These are phyloP conservation scores for Spongilla lacustris DNA, from an alignment of 37 sponge, comb jelly and placozoan species.

Conservation along the genomic window DNA sequence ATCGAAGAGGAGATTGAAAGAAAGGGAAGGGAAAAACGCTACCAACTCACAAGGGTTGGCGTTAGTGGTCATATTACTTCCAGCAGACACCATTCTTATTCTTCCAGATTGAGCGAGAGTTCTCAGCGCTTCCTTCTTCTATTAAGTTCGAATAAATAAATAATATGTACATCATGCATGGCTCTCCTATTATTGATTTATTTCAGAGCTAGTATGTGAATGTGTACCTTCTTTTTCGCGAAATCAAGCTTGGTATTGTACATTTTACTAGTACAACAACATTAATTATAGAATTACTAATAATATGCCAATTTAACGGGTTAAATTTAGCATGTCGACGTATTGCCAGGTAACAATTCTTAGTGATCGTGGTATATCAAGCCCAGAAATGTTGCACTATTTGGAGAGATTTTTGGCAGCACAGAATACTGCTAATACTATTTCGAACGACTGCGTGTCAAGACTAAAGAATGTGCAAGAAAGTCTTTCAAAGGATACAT, in stretches of 20 bases:
- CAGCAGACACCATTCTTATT: not conserved
- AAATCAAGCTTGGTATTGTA: not conserved
- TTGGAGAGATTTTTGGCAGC: not conserved
- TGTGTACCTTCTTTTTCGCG: not conserved
- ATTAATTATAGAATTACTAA: not conserved
- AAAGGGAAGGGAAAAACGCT: too few species aligned
- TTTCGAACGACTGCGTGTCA: not conserved
- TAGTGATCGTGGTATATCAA: not conserved
- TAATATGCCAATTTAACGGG: not conserved
- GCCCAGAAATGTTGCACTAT: not conserved
- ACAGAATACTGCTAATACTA: not conserved
- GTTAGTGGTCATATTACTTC: not conserved
- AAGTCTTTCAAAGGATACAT: not conserved
- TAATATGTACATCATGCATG: too few species aligned
- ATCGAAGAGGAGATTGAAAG: too few species aligned
- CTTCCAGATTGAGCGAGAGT: slow-evolving; percentile 38
- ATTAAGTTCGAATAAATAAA: too few species aligned
- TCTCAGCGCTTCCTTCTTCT: slow-evolving; percentile 52
- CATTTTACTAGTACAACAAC: not conserved
- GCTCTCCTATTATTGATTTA: too few species aligned
- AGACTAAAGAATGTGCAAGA: not conserved
- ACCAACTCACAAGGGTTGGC: not conserved
- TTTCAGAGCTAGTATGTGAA: too few species aligned
- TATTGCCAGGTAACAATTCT: not conserved
- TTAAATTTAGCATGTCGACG: not conserved